Evolutionary conservation across 2,113 vertebrate genomes (phyloP), one percentile per base, ranked within the genome.

Genomic region (Pica pica): DNA sequence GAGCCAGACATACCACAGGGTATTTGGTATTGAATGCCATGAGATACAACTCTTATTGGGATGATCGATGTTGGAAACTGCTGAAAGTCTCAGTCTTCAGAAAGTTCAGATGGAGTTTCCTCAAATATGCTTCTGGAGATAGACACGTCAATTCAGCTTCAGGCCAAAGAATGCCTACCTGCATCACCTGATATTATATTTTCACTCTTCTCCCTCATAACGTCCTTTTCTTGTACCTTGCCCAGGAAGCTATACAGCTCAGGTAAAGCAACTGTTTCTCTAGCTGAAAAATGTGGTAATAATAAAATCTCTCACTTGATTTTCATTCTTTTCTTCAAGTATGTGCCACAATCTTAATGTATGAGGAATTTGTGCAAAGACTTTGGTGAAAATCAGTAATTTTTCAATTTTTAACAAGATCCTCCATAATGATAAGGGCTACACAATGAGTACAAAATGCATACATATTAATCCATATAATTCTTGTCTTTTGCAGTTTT

Each of bases 271-370:
- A 18, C 12, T 28, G 10, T 33, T 81, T 81, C 64, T 77, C 11
- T 64, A 50, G 16, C 22, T 5, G 9, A 47, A 93, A 73, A 30
- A 30, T 37, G 53, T 31, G 24, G 11, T 49, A 24, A 49, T 64
- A 31, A 61, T 31, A 71, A 49, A 87, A 44, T 68, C 4, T n/a
- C 26, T 61, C 11, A 37, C 17, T 49, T 53, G 4, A 5, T 88
- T 93, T 90, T 91, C 4, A 78, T 47, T 94, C 4, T 80, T 92
- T 73, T 76, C 33, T 83, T 83, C 52, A 69, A 81, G 56, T 65
- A 16, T 10, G 9, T 20, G 12, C 21, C 15, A 52, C 42, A 64
- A 49, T 77, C 35, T 42, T 70, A 63, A 5, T 6, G 12, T 19
- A 42, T 11, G 23, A 70, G 26, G 30, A 83, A 80, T 37, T 12